Evolutionary conservation across 2,113 vertebrate genomes (phyloP).

Genomic region (Sinocyclocheilus anshuiensis): DNA sequence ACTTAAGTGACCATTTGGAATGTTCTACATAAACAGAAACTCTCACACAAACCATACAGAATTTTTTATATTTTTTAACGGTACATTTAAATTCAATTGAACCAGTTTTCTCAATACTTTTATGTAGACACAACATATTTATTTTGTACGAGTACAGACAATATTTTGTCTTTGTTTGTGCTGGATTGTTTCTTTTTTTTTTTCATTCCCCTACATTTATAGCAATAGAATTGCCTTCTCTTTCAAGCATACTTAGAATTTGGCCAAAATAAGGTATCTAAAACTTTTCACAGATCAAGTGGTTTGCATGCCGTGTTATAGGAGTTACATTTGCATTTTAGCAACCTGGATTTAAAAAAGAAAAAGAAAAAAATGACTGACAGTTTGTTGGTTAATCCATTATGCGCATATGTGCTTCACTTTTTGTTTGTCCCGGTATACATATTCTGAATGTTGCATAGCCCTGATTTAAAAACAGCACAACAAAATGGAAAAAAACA

Average conservation of each 20-base stretch:
- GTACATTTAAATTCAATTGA: background rate
- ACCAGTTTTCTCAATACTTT: too few relatives aligned
- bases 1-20: background rate
- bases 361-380: background rate
- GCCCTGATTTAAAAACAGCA: constrained; percentile 4
- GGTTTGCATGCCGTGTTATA: background rate
- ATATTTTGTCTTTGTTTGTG: background rate
- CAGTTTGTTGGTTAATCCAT: background rate
- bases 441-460: background rate
- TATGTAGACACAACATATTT: background rate
- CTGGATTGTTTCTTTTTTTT: background rate
- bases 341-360: background rate
- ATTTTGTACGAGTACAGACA: background rate
- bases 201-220: background rate
- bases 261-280: background rate
- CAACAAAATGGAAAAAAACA: background rate
- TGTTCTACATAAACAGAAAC: too few relatives aligned
- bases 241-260: background rate
- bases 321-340: background rate
- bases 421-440: background rate
- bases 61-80: background rate
- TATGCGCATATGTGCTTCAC: background rate
- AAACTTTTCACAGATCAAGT: background rate
- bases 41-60: background rate
- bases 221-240: background rate